Evolutionary conservation across 2,888 invertebrate species (phyloP).

Genomic region (Tenthredo distinguenda): DNA sequence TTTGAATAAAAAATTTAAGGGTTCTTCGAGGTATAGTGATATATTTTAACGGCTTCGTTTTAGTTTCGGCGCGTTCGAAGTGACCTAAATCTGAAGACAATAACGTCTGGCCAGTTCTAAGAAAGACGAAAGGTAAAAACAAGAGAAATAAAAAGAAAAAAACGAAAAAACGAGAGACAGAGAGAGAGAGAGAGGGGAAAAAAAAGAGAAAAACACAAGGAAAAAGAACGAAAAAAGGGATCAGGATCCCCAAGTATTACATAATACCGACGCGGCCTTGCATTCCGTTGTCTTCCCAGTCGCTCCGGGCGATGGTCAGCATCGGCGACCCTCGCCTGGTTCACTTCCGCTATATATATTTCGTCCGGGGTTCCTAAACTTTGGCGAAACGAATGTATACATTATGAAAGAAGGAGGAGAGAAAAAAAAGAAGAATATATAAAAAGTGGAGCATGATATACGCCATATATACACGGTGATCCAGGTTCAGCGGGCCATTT

Average conservation of each 20-base stretch:
- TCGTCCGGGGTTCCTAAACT: neutral
- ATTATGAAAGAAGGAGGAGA: neutral
- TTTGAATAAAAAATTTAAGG: neutral
- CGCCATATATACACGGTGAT: too few species aligned
- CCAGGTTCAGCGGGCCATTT: too few species aligned
- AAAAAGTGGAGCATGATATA: neutral
- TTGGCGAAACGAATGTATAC: neutral
- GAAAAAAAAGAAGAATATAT: neutral
- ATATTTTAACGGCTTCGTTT: neutral
- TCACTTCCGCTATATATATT: slow-evolving; percentile 59
- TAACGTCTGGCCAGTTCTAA: slow-evolving; percentile 14
- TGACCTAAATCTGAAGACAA: slow-evolving; percentile 43
- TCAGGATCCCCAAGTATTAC: slow-evolving; percentile 59
- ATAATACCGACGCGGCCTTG: slow-evolving; percentile 66
- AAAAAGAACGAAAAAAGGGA: slow-evolving; percentile 23
- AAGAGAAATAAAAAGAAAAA: neutral
- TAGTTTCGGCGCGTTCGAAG: neutral
- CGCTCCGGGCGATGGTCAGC: slow-evolving; percentile 17
- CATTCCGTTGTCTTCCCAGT: slow-evolving; percentile 62
- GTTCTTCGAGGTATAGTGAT: neutral
- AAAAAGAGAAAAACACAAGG: neutral
- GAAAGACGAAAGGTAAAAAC: neutral
- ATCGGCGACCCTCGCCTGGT: neutral
- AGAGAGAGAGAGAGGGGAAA: neutral
- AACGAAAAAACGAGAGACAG: neutral